Evolutionary conservation across 2,888 invertebrate genomes (phyloP).

Genomic region (Machimus rusticus): DNA sequence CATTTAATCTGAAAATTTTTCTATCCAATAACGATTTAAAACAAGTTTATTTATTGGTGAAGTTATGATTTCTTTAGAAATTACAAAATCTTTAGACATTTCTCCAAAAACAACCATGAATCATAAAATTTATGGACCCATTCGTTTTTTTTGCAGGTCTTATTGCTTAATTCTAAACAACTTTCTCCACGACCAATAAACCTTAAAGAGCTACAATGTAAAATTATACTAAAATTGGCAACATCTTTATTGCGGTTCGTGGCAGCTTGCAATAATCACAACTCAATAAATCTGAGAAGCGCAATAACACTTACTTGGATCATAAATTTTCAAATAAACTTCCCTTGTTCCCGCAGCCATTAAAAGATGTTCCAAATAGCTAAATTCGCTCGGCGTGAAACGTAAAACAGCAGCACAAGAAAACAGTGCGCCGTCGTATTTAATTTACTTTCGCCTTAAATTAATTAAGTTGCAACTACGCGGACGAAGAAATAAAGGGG

Average conservation of each 20-base stretch:
- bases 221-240: not conserved
- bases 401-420: not conserved
- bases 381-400: not conserved
- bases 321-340: not conserved
- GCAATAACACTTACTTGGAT: not conserved
- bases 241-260: not conserved
- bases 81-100: no score
- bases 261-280: not conserved
- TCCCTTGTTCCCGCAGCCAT: not conserved
- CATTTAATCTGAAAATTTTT: no score
- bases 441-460: not conserved
- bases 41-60: no score
- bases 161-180: not conserved
- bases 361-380: not conserved
- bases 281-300: not conserved
- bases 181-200: not conserved
- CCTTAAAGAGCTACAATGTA: not conserved
- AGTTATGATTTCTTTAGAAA: no score
- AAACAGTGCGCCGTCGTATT: not conserved
- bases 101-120: not conserved
- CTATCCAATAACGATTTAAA: no score
- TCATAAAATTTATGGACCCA: not conserved
- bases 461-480: not conserved
- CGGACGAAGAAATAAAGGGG: not conserved
- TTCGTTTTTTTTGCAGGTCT: not conserved